These are phyloP conservation scores for Python bivittatus DNA, from an alignment of 2,113 vertebrate genomes.

Conservation along the genomic window DNA sequence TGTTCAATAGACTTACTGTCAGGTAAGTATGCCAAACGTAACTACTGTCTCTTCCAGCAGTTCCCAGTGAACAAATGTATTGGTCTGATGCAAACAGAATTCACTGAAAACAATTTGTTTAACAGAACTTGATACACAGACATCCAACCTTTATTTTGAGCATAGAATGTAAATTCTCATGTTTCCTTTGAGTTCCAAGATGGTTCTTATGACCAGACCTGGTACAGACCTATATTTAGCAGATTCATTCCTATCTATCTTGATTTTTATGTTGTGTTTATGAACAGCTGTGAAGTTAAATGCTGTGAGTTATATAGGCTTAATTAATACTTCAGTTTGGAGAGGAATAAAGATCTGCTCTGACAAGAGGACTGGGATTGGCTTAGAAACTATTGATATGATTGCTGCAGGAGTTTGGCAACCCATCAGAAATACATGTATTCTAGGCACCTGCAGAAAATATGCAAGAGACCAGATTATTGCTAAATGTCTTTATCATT, in stretches of 20 bases:
- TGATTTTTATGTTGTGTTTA: background rate
- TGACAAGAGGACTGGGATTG: background rate
- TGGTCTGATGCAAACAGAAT: background rate
- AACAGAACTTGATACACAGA: background rate
- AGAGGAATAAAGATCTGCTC: rapidly evolving
- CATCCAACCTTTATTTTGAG: background rate
- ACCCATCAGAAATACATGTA: background rate
- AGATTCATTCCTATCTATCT: background rate
- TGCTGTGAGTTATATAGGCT: background rate
- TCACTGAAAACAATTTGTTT: background rate
- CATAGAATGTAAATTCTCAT: background rate
- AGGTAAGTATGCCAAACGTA: background rate
- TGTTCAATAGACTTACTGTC: background rate
- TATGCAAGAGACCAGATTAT: background rate
- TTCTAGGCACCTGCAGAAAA: background rate
- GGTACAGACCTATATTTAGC: constrained; percentile 3
- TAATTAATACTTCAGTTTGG: background rate
- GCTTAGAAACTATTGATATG: rapidly evolving
- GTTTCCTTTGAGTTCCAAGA: background rate
- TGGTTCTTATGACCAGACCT: background rate
- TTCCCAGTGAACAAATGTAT: background rate
- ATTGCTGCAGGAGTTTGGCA: rapidly evolving
- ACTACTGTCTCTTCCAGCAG: background rate
- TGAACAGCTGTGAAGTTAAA: background rate
- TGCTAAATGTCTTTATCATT: background rate